Evolutionary conservation across 2,888 invertebrate species (phyloP).

Genomic region (Calameuta idolon): DNA sequence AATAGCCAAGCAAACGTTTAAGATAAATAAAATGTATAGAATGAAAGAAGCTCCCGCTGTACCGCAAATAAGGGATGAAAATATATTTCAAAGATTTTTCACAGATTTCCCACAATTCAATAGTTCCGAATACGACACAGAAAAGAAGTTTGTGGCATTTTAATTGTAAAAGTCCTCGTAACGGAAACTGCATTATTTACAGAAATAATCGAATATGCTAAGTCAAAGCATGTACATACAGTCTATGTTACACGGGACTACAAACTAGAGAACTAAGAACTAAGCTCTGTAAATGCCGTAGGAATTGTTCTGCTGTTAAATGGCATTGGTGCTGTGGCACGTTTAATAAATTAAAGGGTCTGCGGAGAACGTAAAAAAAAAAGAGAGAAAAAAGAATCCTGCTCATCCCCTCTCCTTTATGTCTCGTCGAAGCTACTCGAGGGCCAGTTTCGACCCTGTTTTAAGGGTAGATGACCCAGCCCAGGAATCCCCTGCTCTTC

Average conservation of each 20-base stretch:
- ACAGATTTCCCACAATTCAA: neutral
- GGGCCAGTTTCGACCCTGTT: neutral
- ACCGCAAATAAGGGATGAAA: neutral
- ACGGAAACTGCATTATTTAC: neutral
- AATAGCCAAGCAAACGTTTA: neutral
- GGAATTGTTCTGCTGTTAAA: neutral
- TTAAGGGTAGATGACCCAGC: neutral
- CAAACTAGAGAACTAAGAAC: too few species aligned
- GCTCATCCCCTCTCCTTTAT: neutral
- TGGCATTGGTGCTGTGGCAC: neutral
- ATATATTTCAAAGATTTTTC: neutral
- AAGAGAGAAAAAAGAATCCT: neutral
- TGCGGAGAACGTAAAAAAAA: neutral
- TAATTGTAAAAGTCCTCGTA: neutral
- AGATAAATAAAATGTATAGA: neutral
- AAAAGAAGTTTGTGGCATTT: neutral
- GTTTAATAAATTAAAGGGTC: neutral
- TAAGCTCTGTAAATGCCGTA: too few species aligned
- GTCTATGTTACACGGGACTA: too few species aligned
- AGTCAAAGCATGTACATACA: too few species aligned
- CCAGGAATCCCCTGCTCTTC: neutral
- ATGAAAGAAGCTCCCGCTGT: neutral
- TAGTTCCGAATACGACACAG: neutral
- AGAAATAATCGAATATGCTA: too few species aligned
- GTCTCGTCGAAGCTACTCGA: neutral